These are phyloP conservation scores for Eristalis intricaria DNA, from an alignment of 2,888 invertebrate genomes.

Conservation along the genomic window DNA sequence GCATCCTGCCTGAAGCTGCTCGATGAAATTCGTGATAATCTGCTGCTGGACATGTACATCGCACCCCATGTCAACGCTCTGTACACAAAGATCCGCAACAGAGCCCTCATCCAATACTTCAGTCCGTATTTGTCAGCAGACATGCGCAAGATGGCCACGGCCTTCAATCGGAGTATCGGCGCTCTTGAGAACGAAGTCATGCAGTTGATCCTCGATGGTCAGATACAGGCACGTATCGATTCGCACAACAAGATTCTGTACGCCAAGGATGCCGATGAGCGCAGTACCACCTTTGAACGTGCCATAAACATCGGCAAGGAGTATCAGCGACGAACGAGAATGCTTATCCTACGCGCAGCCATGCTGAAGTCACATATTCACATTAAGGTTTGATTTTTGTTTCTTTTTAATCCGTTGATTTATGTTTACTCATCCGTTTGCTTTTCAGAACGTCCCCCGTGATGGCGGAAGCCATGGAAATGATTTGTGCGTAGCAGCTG, in stretches of 20 bases:
- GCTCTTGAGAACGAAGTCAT: constrained; percentile 98
- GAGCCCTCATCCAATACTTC: constrained; percentile 97
- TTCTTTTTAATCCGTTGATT: not conserved
- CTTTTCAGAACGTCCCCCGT: constrained; percentile 77
- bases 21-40: constrained; percentile 97
- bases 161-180: constrained; percentile 95
- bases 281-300: constrained; percentile 96
- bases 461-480: constrained; percentile 83
- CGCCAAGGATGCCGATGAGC: constrained; percentile 97
- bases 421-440: constrained; percentile 8
- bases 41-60: constrained; percentile 98
- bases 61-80: constrained; percentile 96
- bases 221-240: constrained; percentile 98
- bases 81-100: constrained; percentile 96
- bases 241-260: constrained; percentile 98
- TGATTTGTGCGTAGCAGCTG: constrained; percentile 85
- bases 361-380: constrained; percentile 97
- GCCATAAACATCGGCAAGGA: constrained; percentile 95
- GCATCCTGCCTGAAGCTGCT: constrained; percentile 95
- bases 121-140: constrained; percentile 98
- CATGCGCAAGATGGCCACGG: constrained; percentile 97
- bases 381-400: constrained; percentile 88
- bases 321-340: constrained; percentile 94
- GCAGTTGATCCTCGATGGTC: constrained; percentile 97
- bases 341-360: constrained; percentile 95